These are phyloP conservation scores for Gallinago undulata DNA, from an alignment of 2,113 vertebrate species.

Conservation along the genomic window DNA sequence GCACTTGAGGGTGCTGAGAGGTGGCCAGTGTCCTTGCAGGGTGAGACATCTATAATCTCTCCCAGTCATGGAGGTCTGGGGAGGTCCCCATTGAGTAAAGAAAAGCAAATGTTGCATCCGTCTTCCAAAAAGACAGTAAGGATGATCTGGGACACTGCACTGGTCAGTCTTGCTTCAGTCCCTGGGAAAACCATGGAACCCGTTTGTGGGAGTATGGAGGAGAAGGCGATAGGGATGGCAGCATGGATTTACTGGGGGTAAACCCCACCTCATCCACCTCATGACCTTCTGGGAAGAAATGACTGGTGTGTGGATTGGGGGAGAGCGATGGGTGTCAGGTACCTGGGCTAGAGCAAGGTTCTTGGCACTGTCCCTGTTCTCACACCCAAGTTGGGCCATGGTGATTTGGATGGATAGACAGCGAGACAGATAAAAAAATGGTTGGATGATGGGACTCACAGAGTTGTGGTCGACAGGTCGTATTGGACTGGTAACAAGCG, in stretches of 20 bases:
- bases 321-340: rapidly evolving
- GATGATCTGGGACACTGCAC: not conserved
- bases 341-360: not conserved
- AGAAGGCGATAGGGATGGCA: not conserved
- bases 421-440: not conserved
- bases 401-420: not conserved
- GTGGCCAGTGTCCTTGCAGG: not conserved
- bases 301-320: not conserved
- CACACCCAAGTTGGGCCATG: rapidly evolving
- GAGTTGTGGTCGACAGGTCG: not conserved
- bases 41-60: not conserved
- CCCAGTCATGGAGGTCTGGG: not conserved
- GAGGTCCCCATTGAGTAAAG: not conserved
- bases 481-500: not conserved
- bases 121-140: not conserved
- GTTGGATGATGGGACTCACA: too few relatives aligned
- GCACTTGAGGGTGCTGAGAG: not conserved
- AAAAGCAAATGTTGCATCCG: rapidly evolving
- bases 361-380: not conserved
- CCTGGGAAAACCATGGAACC: not conserved
- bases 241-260: rapidly evolving
- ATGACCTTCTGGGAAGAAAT: not conserved
- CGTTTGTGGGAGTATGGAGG: rapidly evolving
- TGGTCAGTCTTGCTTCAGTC: not conserved
- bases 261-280: not conserved